Conservation (phyloP, 2,113 vertebrate genomes). For the Eptatretus burgeri region DNA sequence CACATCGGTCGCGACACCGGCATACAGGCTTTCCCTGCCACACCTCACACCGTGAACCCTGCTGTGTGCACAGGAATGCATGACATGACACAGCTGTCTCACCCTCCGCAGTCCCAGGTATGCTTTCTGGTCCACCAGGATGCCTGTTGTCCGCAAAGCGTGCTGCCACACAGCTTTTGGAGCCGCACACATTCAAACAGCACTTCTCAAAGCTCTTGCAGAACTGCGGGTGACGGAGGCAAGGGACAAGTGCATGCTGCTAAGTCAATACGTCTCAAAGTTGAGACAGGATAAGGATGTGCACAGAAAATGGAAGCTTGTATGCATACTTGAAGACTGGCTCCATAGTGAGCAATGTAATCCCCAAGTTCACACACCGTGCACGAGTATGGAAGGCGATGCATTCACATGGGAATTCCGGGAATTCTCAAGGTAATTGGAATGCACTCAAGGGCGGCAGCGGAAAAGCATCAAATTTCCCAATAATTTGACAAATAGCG, state of each 20-base stretch:
- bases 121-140: slow-evolving; percentile 12
- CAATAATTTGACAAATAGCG: too few relatives aligned
- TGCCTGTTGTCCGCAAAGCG: slow-evolving; percentile 34
- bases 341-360: too few relatives aligned
- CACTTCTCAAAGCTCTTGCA: slow-evolving; percentile 59
- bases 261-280: too few relatives aligned
- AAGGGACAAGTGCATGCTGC: not conserved
- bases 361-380: too few relatives aligned
- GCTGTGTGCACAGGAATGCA: slow-evolving; percentile 50
- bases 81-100: slow-evolving; percentile 22
- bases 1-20: slow-evolving; percentile 70
- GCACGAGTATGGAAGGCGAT: too few relatives aligned
- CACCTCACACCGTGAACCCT: slow-evolving; percentile 61
- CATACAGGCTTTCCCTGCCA: slow-evolving; percentile 73
- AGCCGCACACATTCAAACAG: slow-evolving; percentile 78
- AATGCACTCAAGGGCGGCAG: too few relatives aligned
- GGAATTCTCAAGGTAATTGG: too few relatives aligned
- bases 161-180: slow-evolving; percentile 62
- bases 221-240: slow-evolving; percentile 22
- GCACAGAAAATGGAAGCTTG: too few relatives aligned
- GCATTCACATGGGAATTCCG: too few relatives aligned
- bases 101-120: not conserved
- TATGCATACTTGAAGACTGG: too few relatives aligned
- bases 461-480: too few relatives aligned
- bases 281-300: too few relatives aligned